Percentiles rank a stretch among this genome's conserved stretches.
Evolutionary conservation across 2,113 vertebrate genomes (phyloP).

Genomic region (Macrotus californicus): DNA sequence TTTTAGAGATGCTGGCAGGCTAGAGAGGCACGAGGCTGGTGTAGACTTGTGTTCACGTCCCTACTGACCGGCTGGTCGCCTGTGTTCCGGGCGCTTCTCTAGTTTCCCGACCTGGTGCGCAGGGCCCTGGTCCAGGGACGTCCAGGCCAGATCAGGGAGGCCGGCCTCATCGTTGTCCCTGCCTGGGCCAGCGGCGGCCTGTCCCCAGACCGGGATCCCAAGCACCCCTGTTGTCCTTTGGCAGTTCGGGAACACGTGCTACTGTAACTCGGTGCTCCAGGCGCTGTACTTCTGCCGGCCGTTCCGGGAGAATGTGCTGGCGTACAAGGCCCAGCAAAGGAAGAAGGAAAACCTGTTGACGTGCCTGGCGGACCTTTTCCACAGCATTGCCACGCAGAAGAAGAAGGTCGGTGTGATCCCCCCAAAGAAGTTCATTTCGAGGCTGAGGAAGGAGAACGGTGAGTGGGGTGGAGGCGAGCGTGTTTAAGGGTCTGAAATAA

Average conservation of each 20-base stretch:
- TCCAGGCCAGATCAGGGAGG: background rate
- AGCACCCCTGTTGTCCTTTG: slow-evolving; percentile 59
- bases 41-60: background rate
- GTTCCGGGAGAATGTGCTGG: slow-evolving; percentile 96
- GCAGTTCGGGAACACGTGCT: slow-evolving; percentile 99
- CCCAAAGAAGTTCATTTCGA: slow-evolving; percentile 98
- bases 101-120: accelerated
- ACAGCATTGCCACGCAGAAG: slow-evolving; percentile 98
- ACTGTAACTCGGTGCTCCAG: slow-evolving; percentile 99
- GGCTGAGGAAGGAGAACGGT: slow-evolving; percentile 97
- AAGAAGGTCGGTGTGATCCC: slow-evolving; percentile 99
- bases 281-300: slow-evolving; percentile 97
- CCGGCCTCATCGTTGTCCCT: too few species aligned
- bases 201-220: background rate
- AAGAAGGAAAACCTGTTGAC: slow-evolving; percentile 98
- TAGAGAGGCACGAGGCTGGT: background rate
- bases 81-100: background rate
- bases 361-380: slow-evolving; percentile 97
- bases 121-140: accelerated
- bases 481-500: too few species aligned
- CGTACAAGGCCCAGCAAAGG: slow-evolving; percentile 97
- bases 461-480: slow-evolving; percentile 30
- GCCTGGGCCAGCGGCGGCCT: background rate
- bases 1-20: background rate
- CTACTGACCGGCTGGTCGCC: background rate